These are phyloP conservation scores for Taphrorychus bicolor DNA, from an alignment of 2,888 invertebrate genomes.

Conservation along the genomic window DNA sequence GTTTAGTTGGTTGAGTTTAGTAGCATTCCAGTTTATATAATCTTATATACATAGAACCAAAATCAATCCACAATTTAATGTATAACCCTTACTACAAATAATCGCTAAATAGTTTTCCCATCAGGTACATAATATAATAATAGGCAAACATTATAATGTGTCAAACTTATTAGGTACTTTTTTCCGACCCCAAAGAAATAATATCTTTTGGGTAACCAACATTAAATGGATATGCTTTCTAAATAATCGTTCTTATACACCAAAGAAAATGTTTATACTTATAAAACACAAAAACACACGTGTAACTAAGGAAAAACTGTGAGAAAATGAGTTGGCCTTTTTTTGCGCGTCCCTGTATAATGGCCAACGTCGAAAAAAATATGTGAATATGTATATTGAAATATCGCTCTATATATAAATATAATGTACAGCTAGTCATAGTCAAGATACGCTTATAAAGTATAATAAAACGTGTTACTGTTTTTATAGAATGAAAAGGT, in stretches of 20 bases:
- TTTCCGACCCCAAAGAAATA: too few relatives aligned
- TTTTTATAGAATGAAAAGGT: constrained; percentile 61
- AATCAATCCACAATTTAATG: constrained; percentile 23
- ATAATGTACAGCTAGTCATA: constrained; percentile 63
- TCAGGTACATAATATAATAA: constrained; percentile 10
- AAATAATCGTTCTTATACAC: constrained; percentile 55
- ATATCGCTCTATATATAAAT: constrained; percentile 56
- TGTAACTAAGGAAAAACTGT: constrained; percentile 54
- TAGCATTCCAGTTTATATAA: constrained; percentile 46
- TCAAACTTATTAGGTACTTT: constrained; percentile 47
- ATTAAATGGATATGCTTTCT: constrained; percentile 17
- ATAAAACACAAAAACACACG: too few relatives aligned
- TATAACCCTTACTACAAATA: constrained; percentile 12
- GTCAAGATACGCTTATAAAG: constrained; percentile 62
- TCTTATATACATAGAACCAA: constrained; percentile 15
- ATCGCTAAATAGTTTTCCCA: constrained; percentile 37
- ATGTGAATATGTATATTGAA: constrained; percentile 60
- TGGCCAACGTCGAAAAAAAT: constrained; percentile 53
- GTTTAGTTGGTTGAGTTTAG: constrained; percentile 37
- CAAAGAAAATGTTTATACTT: constrained; percentile 57
- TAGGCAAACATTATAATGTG: constrained; percentile 43
- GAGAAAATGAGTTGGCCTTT: constrained; percentile 45
- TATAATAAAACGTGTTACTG: constrained; percentile 62
- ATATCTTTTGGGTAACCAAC: not conserved
- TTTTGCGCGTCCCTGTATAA: constrained; percentile 33